Conservation (phyloP, 2,113 vertebrate genomes). For the Alligator mississippiensis region DNA sequence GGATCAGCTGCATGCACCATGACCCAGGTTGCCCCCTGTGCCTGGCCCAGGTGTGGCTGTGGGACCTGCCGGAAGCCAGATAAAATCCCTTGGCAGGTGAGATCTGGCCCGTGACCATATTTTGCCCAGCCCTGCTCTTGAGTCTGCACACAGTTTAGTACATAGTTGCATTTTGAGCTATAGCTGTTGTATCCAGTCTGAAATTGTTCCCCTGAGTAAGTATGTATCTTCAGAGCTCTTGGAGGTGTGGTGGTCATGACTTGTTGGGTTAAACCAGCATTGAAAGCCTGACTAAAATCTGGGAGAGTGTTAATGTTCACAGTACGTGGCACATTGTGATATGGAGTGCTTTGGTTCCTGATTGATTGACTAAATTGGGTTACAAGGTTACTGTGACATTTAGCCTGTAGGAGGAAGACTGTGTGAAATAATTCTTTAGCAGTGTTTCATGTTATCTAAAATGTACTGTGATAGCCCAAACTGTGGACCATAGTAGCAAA, state of each 20-base stretch:
- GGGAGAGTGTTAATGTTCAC: background rate
- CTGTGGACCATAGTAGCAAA: background rate
- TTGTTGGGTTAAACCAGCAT: fast-evolving
- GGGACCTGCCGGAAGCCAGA: no score
- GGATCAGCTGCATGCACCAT: no score
- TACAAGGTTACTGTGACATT: background rate
- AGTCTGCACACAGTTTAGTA: no score
- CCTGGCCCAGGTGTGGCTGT: no score
- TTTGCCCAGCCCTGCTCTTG: no score
- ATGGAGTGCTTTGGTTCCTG: background rate
- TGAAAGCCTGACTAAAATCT: background rate
- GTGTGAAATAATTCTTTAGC: background rate
- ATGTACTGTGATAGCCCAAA: background rate
- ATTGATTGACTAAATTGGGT: background rate
- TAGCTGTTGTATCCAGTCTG: no score
- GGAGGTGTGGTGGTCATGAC: background rate
- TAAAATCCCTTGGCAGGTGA: no score
- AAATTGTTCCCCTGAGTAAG: no score
- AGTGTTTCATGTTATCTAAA: background rate
- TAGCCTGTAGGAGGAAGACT: background rate
- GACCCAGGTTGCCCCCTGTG: no score
- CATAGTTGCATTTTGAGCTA: no score
- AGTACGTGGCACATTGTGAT: background rate
- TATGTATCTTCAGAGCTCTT: background rate
- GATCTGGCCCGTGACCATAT: no score